Percentiles rank a stretch among this genome's conserved stretches.
Conservation (phyloP, 2,797 vertebrate genomes). For the Melanotaenia pygmaea region DNA sequence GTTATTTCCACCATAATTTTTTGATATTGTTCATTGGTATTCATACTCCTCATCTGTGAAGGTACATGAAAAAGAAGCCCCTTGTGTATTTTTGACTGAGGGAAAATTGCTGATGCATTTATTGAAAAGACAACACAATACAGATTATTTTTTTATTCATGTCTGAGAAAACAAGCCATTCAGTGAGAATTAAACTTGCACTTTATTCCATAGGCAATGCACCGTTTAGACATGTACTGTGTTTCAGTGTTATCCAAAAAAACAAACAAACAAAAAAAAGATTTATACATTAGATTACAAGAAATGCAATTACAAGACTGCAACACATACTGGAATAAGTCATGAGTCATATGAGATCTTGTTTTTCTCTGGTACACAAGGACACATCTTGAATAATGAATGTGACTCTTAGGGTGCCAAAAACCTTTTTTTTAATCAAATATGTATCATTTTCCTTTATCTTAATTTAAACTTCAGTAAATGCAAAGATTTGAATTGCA, state of each 20-base stretch:
- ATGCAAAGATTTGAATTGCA: neutral
- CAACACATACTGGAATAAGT: constrained; percentile 5
- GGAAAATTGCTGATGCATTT: neutral
- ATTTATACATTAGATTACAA: constrained; percentile 35
- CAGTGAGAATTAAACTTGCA: constrained; percentile 35
- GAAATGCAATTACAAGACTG: constrained; percentile 25
- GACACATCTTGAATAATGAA: neutral
- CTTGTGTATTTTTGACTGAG: neutral
- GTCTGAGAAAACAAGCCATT: constrained; percentile 36
- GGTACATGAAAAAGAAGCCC: neutral
- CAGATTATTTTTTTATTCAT: constrained; percentile 41
- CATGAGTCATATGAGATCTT: neutral
- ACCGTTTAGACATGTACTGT: constrained; percentile 16
- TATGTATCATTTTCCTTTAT: neutral
- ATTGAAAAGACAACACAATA: constrained; percentile 3
- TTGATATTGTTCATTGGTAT: constrained; percentile 2
- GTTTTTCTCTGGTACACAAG: neutral
- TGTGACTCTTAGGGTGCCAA: neutral
- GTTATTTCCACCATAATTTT: neutral
- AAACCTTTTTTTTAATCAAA: neutral
- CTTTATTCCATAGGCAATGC: constrained; percentile 44
- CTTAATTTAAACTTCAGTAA: neutral
- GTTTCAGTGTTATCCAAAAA: constrained; percentile 7
- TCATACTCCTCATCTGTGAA: neutral
- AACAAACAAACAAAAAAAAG: too few species aligned